Evolutionary conservation across 2,888 invertebrate species (phyloP).

Genomic region (Drosophila ustulata): DNA sequence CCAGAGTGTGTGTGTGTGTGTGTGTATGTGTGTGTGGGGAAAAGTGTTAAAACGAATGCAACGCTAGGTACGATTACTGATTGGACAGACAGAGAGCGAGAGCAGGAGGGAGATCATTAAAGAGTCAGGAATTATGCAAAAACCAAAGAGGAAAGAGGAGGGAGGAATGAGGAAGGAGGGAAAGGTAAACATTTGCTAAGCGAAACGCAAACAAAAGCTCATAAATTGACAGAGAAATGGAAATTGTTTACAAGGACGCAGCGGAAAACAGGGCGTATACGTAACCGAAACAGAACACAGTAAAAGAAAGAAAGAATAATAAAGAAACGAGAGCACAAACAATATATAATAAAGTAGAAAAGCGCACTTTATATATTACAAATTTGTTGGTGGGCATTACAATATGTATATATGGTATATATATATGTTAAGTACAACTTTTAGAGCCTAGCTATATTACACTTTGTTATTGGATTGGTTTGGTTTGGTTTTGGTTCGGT

Average conservation of each 20-base stretch:
- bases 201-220: conserved; percentile 78
- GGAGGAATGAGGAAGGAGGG: background rate
- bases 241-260: conserved; percentile 68
- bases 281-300: conserved; percentile 35
- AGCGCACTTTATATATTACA: conserved; percentile 73
- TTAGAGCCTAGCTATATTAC: conserved; percentile 68
- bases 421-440: conserved; percentile 48
- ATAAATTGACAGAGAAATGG: conserved; percentile 70
- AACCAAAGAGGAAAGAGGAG: conserved; percentile 35
- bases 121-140: conserved; percentile 70
- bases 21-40: conserved; percentile 32
- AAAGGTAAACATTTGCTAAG: conserved; percentile 76
- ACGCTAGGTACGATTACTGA: conserved; percentile 44
- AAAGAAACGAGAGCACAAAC: conserved; percentile 23
- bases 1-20: conserved; percentile 9
- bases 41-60: conserved; percentile 45
- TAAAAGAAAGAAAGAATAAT: conserved; percentile 15
- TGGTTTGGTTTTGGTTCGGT: conserved; percentile 11
- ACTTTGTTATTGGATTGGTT: conserved; percentile 24
- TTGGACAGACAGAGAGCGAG: conserved; percentile 22
- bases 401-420: conserved; percentile 34
- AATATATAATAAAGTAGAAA: conserved; percentile 49
- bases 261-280: conserved; percentile 65
- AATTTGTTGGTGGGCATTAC: conserved; percentile 52
- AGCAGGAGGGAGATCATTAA: conserved; percentile 48